Conservation (phyloP, 2,888 invertebrate species). For the Antheraea yamamai region DNA sequence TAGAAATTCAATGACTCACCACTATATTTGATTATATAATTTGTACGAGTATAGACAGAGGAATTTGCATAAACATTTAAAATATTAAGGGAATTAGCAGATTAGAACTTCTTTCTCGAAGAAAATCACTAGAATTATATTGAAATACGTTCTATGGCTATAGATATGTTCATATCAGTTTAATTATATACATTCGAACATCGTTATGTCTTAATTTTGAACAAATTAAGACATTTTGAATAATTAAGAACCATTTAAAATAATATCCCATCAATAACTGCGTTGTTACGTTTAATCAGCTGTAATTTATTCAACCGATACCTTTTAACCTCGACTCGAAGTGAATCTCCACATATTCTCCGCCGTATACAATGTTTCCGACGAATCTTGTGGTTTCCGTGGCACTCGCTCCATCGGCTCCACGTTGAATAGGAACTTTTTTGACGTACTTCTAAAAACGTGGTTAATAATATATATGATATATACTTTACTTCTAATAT, state of each 20-base stretch:
- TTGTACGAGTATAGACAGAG: neutral
- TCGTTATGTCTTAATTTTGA: neutral
- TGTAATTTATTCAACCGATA: constrained; percentile 27
- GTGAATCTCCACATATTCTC: constrained; percentile 60
- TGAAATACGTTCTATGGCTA: neutral
- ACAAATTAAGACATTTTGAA: neutral
- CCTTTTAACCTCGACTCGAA: constrained; percentile 68
- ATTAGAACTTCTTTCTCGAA: neutral
- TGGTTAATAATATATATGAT: constrained; percentile 1
- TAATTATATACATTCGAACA: neutral
- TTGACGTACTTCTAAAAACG: constrained; percentile 47
- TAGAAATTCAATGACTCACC: constrained; percentile 17
- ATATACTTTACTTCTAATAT: no score
- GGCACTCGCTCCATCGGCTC: constrained; percentile 65
- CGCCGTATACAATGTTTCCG: constrained; percentile 64
- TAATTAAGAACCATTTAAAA: neutral
- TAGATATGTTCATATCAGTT: neutral
- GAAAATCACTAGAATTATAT: neutral
- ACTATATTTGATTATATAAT: constrained; percentile 6
- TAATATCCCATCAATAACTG: neutral
- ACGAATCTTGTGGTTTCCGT: constrained; percentile 55
- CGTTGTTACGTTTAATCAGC: neutral
- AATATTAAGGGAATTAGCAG: neutral
- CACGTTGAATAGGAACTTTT: constrained; percentile 59
- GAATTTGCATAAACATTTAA: neutral